Percentiles rank a stretch among this genome's conserved stretches.
Conservation (phyloP, 2,113 vertebrate genomes). For the Cacatua alba region DNA sequence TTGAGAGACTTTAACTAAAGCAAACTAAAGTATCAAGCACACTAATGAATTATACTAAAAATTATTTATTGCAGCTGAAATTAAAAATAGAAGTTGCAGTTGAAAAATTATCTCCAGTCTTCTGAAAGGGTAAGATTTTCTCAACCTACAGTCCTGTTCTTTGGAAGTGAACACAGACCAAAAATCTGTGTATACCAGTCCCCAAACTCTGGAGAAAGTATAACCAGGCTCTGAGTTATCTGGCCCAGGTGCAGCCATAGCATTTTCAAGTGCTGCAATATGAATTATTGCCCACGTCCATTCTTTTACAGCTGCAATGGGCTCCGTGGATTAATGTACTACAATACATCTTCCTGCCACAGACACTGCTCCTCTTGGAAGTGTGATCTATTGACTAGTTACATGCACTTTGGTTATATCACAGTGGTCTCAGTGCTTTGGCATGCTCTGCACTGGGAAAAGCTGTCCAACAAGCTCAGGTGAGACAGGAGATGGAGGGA, state of each 20-base stretch:
- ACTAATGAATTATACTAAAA: neutral
- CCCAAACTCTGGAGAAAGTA: neutral
- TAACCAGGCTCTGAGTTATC: slow-evolving; percentile 42
- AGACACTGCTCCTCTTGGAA: slow-evolving; percentile 25
- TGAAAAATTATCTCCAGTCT: neutral
- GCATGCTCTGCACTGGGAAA: neutral
- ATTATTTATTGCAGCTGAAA: neutral
- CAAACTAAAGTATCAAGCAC: neutral
- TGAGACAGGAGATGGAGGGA: neutral
- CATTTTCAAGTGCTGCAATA: neutral
- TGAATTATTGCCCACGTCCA: slow-evolving; percentile 33
- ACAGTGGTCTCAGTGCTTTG: fast-evolving
- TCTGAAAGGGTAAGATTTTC: neutral
- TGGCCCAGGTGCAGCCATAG: neutral
- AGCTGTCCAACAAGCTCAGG: neutral
- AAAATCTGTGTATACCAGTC: neutral
- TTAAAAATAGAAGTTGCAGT: neutral
- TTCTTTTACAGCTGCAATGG: slow-evolving; percentile 41
- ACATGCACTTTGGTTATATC: slow-evolving; percentile 29
- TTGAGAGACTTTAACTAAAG: slow-evolving; percentile 21
- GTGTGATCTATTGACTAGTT: slow-evolving; percentile 53
- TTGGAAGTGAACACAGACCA: neutral
- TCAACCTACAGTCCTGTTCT: neutral
- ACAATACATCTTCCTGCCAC: slow-evolving; percentile 40
- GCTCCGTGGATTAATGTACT: slow-evolving; percentile 9